Conservation (phyloP, 2,113 vertebrate genomes). For the Chinchilla lanigera region DNA sequence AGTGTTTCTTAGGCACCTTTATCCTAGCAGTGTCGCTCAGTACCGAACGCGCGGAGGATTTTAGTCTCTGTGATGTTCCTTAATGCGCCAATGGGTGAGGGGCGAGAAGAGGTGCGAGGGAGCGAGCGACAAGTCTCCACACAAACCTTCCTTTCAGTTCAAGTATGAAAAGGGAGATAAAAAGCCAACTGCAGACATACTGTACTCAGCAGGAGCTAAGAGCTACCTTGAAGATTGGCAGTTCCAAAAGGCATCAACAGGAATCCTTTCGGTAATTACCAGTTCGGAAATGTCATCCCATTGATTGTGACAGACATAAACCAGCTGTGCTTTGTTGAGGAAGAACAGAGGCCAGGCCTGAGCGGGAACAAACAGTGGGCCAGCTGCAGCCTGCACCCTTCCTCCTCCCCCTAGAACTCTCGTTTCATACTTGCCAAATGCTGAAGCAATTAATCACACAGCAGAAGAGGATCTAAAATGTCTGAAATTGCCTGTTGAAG, state of each 20-base stretch:
- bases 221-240: constrained; percentile 83
- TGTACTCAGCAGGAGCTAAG: constrained; percentile 81
- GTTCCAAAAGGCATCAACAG: constrained; percentile 84
- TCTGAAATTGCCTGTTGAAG: constrained; percentile 84
- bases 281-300: constrained; percentile 85
- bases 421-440: constrained; percentile 85
- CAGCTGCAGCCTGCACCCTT: constrained; percentile 86
- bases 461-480: constrained; percentile 85
- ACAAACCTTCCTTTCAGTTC: constrained; percentile 83
- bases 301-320: constrained; percentile 84
- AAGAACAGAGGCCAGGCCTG: constrained; percentile 78
- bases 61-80: constrained; percentile 72
- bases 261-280: constrained; percentile 85
- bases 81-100: constrained; percentile 37
- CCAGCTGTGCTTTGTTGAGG: constrained; percentile 83
- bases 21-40: neutral
- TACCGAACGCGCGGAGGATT: constrained; percentile 53
- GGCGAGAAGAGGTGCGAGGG: constrained; percentile 42
- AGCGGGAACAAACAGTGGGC: constrained; percentile 80
- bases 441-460: constrained; percentile 86
- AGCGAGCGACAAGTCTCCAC: constrained; percentile 80
- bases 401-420: constrained; percentile 83
- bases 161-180: constrained; percentile 83
- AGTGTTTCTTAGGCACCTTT: neutral
- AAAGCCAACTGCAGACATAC: constrained; percentile 83